Base-by-base conservation (phyloP, 1,140 invertebrate species). In the Drosophila persimilis region DNA sequence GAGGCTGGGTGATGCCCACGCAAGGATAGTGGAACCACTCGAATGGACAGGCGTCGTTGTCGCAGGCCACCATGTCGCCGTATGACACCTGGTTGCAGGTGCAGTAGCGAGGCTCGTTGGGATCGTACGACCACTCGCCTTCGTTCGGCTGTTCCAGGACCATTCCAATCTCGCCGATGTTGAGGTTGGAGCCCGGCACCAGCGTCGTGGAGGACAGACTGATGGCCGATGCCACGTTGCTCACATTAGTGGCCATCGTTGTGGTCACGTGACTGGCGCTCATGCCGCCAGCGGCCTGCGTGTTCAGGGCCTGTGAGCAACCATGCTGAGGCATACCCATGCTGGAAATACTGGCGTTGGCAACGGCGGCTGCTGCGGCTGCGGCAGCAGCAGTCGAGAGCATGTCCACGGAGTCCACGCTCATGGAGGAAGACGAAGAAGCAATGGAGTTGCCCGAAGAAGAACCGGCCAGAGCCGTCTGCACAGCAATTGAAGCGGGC, bases 11-110 rank as follows among this genome's bases (percentile, higher is more conserved):
- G 65, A 99, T 97, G 51, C 97, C 97, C 47, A 99, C 98, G 92
- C 98, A 99, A 8, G 96, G 95, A 92, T 99, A 99, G 92, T 99
- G 98, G 92, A 99, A 99, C 98, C 98, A 99, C 92, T 99, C 98
- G 77, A 97, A 97, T 11, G 97, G 97, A 92, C 98, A 99, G 91
- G 97, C 96, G 92, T 97, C 95, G 93, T 99, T 99, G 93, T 99
- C 98, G 93, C 99, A 99, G 57, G 98, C 98, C 55, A 99, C 98
- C 99, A 99, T 99, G 85, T 99, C 97, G 8, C 99, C 99, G 91
- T 99, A 99, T 1, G 97, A 98, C 31, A 99, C 97, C 92, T 99
- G 97, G 92, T 99, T 99, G 92, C 98, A 99, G 78, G 98, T 95
- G 92, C 98, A 99, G 92, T 99, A 99, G 77, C 98, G 94, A 9